Base-by-base conservation (phyloP, 2,888 invertebrate species). In the Brenthis daphne region DNA sequence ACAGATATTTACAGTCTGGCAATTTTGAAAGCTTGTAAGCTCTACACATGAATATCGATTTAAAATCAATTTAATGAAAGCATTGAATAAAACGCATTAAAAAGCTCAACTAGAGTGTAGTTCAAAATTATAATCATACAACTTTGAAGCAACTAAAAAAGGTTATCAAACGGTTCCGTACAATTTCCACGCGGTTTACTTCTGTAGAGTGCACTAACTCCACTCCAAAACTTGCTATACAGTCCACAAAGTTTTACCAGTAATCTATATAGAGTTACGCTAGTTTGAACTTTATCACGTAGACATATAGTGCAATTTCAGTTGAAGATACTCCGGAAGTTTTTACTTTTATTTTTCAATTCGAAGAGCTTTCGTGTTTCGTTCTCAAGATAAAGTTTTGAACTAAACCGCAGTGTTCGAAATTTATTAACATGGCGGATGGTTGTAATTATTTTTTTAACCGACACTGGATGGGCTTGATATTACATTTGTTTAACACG, bases 151-250 rank as follows among this genome's bases (percentile, higher is more conserved):
- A 51, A 67, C 63, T 67, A 67, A 66, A 67, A 67, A 67, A 63
- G 54, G 67, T 51, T 74, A 76, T 77, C 74, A 77, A 78, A 75
- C 73, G 72, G 60, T 74, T 69, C 69, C 74, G 73, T 77, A 77
- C 76, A 77, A 74, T 76, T 67, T 76, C 77, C 79, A 75, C 72
- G 68, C 76, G 76, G 63, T 53, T 63, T 63, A 53, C 53, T 63
- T 37, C 63, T 63, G 75, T 72, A 74, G 71, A 71, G 72, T 73
- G 71, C 75, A 73, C 76, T 76, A 74, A 76, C 78, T 78, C 75
- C 72, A 77, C 67, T 67, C 56, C 53, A 65, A 54, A 70, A 67
- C 65, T 70, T 68, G 60, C 55, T 50, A n/a, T 64, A 33, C 61
- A 56, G 70, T 60, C 56, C 60, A 61, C 61, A 68, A 67, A 67